Conservation (phyloP, 2,797 vertebrate species). For the Oreonectes daqikongensis region DNA sequence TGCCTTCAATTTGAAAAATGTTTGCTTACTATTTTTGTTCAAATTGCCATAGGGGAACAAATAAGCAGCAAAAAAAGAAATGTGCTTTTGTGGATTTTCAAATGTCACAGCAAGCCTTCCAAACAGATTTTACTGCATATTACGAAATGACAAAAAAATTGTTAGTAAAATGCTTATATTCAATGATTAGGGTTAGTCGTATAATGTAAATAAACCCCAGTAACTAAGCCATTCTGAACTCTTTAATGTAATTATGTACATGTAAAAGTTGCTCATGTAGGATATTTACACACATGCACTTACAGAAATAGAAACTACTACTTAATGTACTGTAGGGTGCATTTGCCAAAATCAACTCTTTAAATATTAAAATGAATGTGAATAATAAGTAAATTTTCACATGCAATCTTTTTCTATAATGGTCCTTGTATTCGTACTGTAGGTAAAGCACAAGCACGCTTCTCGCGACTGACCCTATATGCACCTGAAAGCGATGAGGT, state of each 20-base stretch:
- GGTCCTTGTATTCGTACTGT: neutral
- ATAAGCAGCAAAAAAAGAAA: constrained; percentile 2
- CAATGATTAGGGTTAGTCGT: no score
- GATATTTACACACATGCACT: neutral
- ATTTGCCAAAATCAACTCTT: neutral
- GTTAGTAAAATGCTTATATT: no score
- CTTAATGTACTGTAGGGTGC: neutral
- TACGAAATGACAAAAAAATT: neutral
- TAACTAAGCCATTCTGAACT: no score
- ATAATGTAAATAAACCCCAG: no score
- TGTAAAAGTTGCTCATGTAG: neutral
- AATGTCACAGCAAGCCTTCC: neutral
- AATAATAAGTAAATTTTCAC: no score
- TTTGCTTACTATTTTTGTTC: constrained; percentile 14
- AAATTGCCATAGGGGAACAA: constrained; percentile 9
- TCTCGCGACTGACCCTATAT: constrained; percentile 25
- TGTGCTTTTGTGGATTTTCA: neutral
- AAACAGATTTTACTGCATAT: neutral
- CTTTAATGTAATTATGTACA: neutral
- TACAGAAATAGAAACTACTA: neutral
- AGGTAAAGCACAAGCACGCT: constrained; percentile 22
- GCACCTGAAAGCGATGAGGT: constrained; percentile 61
- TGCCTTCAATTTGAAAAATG: constrained; percentile 21
- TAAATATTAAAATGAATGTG: no score
- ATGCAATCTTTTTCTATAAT: neutral